Evolutionary conservation across 2,888 invertebrate genomes (phyloP), one percentile per base, ranked within the genome.

Genomic region (Epinotia bilunana): DNA sequence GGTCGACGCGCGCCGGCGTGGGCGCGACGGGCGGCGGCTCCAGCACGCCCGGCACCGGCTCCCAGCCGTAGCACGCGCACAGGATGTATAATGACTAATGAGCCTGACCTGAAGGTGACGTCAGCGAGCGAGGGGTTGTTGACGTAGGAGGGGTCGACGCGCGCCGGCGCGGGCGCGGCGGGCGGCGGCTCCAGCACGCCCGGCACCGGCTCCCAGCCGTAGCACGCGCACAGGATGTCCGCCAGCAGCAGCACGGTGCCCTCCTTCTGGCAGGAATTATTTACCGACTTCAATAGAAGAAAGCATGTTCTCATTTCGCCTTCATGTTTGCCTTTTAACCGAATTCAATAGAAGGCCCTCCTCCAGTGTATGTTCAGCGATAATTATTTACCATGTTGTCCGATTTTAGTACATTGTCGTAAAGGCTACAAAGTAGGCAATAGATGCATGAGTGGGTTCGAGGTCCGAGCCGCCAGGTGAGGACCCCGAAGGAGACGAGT

Each of bases 41-140:
- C 73, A 85, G 83, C 67, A 92, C 92, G 5, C 81, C 94, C 81
- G 97, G 97, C 79, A 98, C 97, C 1, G 96, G 94, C 90, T 98
- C 98, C 96, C 97, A 97, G 63, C 98, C 98, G 85, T 96, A 98
- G 86, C 98, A 98, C 46, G 97, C 98, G 83, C 97, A 97, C 87
- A 98, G 96, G 81, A 98, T 98, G 88, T 98, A n/a, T n/a, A n/a
- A n/a, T n/a, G n/a, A n/a, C n/a, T n/a, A 16, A 16, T 5, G 16
- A 49, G 49, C 6, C n/a, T 58, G 81, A 95, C 95, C 95, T 94
- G 89, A 98, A 98, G 73, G 98, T 98, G 43, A 98, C 98, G 87
- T 98, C 98, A 81, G 98, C 98, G 55, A 98, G 94, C 84, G 98
- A 98, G 0, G 98, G 97, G 92, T 98, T 98, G 93, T 98, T 99